Percentiles rank a stretch among this genome's conserved stretches.
Conservation (phyloP, 2,888 invertebrate species). For the Gasteruption jaculator region DNA sequence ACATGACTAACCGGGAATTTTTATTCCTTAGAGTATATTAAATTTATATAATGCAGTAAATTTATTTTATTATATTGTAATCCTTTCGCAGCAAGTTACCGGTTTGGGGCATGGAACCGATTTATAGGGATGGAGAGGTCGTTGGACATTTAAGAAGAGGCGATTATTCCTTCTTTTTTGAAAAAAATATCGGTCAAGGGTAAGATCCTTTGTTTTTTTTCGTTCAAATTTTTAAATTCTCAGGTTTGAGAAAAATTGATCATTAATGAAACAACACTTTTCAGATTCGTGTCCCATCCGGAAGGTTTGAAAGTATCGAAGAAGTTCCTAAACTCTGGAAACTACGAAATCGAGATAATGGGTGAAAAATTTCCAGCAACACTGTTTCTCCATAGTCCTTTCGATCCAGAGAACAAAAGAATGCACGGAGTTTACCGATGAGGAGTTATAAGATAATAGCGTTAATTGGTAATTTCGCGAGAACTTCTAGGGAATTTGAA, state of each 20-base stretch:
- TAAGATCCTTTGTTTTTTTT: conserved; percentile 44
- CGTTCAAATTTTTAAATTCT: conserved; percentile 3
- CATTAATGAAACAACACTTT: conserved; percentile 26
- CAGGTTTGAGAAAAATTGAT: no score
- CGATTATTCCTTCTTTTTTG: conserved; percentile 67
- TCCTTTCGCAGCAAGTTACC: conserved; percentile 55
- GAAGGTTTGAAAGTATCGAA: conserved; percentile 61
- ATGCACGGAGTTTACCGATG: conserved; percentile 61
- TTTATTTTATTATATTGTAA: conserved; percentile 7
- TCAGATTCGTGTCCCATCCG: conserved; percentile 57
- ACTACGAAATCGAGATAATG: conserved; percentile 77
- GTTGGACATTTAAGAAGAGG: conserved; percentile 80
- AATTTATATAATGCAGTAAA: no score
- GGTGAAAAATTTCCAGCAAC: conserved; percentile 69
- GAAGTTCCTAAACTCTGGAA: conserved; percentile 65
- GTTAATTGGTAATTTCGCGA: no score
- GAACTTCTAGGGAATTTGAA: no score
- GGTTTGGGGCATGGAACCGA: conserved; percentile 82
- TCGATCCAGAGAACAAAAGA: conserved; percentile 75
- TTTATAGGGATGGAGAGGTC: conserved; percentile 71
- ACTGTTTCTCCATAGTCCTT: conserved; percentile 70
- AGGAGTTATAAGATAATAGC: no score
- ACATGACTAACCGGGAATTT: no score
- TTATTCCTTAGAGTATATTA: no score
- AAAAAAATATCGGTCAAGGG: conserved; percentile 61